Base-by-base conservation (phyloP, 2,888 invertebrate species). In the Elmis aenea region DNA sequence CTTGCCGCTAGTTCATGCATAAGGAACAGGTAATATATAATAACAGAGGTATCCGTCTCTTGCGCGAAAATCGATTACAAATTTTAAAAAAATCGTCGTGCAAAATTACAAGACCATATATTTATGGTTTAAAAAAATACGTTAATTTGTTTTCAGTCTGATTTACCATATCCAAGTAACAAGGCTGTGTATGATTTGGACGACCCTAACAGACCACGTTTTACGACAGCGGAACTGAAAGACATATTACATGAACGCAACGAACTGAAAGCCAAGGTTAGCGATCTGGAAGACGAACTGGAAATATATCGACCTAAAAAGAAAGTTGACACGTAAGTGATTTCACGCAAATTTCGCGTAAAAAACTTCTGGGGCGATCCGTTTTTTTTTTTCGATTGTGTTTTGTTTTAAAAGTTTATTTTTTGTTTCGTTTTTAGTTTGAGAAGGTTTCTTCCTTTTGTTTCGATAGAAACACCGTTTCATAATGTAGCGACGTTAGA, bases 261-360 rank as follows among this genome's bases (percentile, higher is more conserved):
- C 69, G 90, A 92, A 62, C 75, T 96, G 33, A 91, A 94, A 61
- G 83, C 89, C n/a, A 81, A 85, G 60, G 83, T 97, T 31, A 85
- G 86, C 58, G 87, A 91, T 61, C 77, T 95, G n/a, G 92, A 94
- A 66, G 94, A 95, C 55, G 93, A 95, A 68, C 68, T 97, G 48
- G 83, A 81, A 47, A 75, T 81, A 33, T 77, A 83, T 59, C 76
- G 84, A 63, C 76, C 83, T 50, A 73, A 72, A 65, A 71, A 70
- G 64, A 71, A 72, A 49, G 62, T 64, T 12, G 71, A 71, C 59
- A 66, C 66, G 72, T 71, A 62, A 54, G 69, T 62, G n/a, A n/a
- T n/a, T n/a, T n/a, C n/a, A n/a, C n/a, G n/a, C n/a, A n/a, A n/a
- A n/a, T n/a, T n/a, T n/a, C n/a, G n/a, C n/a, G n/a, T n/a, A n/a